These are phyloP conservation scores for Odocoileus virginianus DNA, from an alignment of 2,113 vertebrate species.

Conservation along the genomic window DNA sequence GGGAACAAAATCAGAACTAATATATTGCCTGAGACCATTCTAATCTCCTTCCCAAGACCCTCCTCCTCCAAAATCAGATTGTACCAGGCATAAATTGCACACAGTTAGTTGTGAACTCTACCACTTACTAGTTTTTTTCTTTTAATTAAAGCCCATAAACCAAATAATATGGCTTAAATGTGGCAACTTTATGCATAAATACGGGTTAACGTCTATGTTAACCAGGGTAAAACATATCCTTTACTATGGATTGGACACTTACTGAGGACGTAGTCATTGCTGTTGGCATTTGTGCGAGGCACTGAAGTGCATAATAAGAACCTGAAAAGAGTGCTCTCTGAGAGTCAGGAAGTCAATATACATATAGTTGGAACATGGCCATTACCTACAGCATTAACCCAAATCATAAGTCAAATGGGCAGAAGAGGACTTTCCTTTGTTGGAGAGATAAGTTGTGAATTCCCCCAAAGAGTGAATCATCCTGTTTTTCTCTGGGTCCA, in stretches of 20 bases:
- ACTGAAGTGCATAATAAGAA: not conserved
- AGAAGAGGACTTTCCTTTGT: not conserved
- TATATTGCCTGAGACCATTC: not conserved
- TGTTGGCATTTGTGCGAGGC: not conserved
- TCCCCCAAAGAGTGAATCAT: not conserved
- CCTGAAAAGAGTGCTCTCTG: not conserved
- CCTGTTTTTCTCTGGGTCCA: not conserved
- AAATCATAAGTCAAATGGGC: not conserved
- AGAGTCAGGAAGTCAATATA: not conserved
- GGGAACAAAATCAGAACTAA: constrained; percentile 21
- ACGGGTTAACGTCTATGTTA: not conserved
- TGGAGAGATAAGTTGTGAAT: not conserved
- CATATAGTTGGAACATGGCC: not conserved
- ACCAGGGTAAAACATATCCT: not conserved
- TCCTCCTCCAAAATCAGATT: not conserved
- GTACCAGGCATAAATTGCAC: not conserved
- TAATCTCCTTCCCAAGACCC: not conserved
- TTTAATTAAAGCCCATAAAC: not conserved
- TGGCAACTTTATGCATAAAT: not conserved
- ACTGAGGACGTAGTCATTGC: not conserved
- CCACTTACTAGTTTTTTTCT: not conserved
- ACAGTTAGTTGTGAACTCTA: not conserved
- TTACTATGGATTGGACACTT: not conserved
- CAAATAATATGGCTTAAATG: not conserved
- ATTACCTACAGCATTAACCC: not conserved